Evolutionary conservation across 2,888 invertebrate genomes (phyloP).

Genomic region (Liopterus haemorrhoidalis): DNA sequence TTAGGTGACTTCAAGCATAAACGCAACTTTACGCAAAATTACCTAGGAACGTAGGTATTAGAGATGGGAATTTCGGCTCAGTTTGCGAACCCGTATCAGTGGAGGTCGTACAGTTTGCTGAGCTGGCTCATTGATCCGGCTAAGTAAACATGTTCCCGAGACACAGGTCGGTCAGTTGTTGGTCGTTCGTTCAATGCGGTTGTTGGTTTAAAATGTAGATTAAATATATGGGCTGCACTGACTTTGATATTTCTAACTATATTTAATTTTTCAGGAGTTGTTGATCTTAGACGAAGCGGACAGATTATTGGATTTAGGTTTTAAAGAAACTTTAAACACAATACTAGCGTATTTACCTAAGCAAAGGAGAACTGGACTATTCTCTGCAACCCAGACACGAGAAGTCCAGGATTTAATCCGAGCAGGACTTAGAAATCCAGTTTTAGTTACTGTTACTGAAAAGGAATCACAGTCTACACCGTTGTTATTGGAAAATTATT

Average conservation of each 20-base stretch:
- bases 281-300: constrained; percentile 96
- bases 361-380: constrained; percentile 92
- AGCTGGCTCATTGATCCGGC: too few species aligned
- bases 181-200: too few species aligned
- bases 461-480: constrained; percentile 72
- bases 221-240: too few species aligned
- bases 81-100: too few species aligned
- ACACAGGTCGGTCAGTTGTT: too few species aligned
- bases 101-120: too few species aligned
- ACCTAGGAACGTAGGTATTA: too few species aligned
- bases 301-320: constrained; percentile 86
- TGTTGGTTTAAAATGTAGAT: too few species aligned
- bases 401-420: constrained; percentile 85
- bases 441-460: constrained; percentile 82
- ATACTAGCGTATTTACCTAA: constrained; percentile 88
- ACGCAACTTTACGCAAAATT: too few species aligned
- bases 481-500: constrained; percentile 68
- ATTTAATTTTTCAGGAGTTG: constrained; percentile 61
- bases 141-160: too few species aligned
- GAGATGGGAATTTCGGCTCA: too few species aligned
- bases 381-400: constrained; percentile 97
- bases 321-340: constrained; percentile 75
- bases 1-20: too few species aligned
- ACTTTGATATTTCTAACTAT: neutral
- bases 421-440: constrained; percentile 91